phyloP scores from a whole-genome alignment of 2,113 vertebrate species.

The Copsychus sechellarum region DNA sequence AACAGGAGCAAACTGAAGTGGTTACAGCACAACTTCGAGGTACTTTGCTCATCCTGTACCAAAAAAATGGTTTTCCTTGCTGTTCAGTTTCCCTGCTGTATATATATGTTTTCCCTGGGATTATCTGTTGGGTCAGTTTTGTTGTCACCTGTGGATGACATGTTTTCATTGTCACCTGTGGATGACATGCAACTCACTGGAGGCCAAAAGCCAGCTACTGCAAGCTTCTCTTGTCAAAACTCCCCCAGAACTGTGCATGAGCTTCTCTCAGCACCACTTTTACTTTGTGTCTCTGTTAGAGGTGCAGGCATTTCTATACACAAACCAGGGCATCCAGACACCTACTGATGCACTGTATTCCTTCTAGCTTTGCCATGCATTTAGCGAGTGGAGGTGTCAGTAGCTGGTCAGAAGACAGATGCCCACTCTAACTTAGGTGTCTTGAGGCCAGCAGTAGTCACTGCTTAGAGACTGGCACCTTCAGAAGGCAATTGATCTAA shows the following conservation, averaged over 20 bases:
- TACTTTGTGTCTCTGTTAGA: background rate
- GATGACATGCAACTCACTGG: background rate
- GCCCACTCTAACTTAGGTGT: background rate
- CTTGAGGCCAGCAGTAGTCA: background rate
- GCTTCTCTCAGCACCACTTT: background rate
- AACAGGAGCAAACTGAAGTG: background rate
- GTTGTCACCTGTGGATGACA: background rate
- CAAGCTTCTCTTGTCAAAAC: background rate
- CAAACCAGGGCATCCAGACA: background rate
- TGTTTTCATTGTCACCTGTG: background rate
- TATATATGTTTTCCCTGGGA: background rate
- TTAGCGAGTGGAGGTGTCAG: background rate
- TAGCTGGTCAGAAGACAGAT: background rate
- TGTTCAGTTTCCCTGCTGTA: background rate
- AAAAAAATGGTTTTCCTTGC: background rate
- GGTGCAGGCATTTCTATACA: background rate
- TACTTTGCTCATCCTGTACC: background rate
- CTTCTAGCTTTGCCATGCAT: background rate
- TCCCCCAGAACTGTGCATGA: fast-evolving
- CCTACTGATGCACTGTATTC: background rate
- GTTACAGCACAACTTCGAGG: background rate
- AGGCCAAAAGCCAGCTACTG: background rate
- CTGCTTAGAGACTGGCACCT: background rate
- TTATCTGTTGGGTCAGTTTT: background rate
- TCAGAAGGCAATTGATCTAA: background rate